Evolutionary conservation across 2,113 vertebrate species (phyloP).

Genomic region (Cygnus atratus): DNA sequence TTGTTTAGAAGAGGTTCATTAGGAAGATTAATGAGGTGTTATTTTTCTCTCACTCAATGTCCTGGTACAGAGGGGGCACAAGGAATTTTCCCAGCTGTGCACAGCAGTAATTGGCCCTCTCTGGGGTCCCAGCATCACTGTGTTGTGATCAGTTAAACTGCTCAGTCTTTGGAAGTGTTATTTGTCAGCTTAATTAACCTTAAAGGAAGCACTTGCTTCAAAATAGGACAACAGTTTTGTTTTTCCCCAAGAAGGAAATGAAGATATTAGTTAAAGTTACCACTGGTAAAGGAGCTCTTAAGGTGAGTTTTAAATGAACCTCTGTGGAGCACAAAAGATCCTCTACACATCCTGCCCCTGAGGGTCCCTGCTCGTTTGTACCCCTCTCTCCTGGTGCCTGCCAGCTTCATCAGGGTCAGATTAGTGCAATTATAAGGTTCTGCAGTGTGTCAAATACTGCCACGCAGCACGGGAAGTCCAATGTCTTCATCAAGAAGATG

Average conservation of each 20-base stretch:
- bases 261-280: not conserved
- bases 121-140: not conserved
- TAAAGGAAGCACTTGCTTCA: conserved; percentile 69
- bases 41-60: not conserved
- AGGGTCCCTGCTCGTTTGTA: not conserved
- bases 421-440: not conserved
- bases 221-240: conserved; percentile 62
- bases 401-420: not conserved
- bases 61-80: not conserved
- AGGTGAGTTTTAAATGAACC: not conserved
- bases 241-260: conserved; percentile 55
- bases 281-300: conserved; percentile 20
- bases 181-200: conserved; percentile 76
- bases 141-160: not conserved
- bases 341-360: not conserved
- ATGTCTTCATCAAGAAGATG: not conserved
- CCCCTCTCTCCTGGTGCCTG: not conserved
- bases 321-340: not conserved
- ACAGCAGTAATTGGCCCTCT: conserved; percentile 1
- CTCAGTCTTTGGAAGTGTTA: conserved; percentile 28
- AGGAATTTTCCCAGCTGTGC: conserved; percentile 43
- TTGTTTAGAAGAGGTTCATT: conserved; percentile 50
- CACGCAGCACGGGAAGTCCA: too few species aligned
- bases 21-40: conserved; percentile 45
- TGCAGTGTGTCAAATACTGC: not conserved